A percentile compares a stretch with the other conserved stretches of the same genome.
phyloP scores from a whole-genome alignment of 2,113 vertebrate genomes.

The Tautogolabrus adspersus region DNA sequence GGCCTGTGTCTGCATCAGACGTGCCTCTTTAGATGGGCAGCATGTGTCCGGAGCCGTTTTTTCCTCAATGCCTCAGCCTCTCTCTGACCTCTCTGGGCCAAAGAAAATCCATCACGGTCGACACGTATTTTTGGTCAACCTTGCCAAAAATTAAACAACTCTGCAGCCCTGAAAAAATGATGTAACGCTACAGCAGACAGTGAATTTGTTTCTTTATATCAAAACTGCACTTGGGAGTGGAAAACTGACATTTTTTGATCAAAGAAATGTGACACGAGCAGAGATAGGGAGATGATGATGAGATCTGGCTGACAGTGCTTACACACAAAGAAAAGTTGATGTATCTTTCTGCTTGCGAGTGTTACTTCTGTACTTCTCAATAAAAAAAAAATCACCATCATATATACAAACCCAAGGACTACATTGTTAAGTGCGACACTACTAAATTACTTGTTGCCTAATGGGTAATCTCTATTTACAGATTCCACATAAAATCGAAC shows the following conservation, averaged over 20 bases:
- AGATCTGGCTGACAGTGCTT: background rate
- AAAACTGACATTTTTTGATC: constrained; percentile 13
- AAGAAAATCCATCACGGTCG: constrained; percentile 40
- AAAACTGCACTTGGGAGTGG: background rate
- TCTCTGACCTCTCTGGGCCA: constrained; percentile 46
- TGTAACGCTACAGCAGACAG: constrained; percentile 5
- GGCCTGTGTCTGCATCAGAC: constrained; percentile 49
- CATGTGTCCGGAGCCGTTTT: constrained; percentile 9
- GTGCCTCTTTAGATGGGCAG: constrained; percentile 23
- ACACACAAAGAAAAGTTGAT: background rate
- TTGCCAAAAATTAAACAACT: constrained; percentile 42
- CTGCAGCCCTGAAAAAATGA: constrained; percentile 15
- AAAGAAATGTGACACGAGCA: constrained; percentile 11
- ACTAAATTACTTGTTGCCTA: no score
- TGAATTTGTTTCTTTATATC: constrained; percentile 16
- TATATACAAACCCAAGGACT: no score
- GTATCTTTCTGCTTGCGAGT: background rate
- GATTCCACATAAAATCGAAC: no score
- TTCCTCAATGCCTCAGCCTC: constrained; percentile 21
- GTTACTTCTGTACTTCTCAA: background rate
- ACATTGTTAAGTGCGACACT: no score
- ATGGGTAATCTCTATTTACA: no score
- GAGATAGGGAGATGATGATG: background rate
- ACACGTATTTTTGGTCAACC: constrained; percentile 26
- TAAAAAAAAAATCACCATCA: background rate